Evolutionary conservation across 1,140 invertebrate species (phyloP), one percentile per base, ranked within the genome.

Genomic region (Sycophila sp.): DNA sequence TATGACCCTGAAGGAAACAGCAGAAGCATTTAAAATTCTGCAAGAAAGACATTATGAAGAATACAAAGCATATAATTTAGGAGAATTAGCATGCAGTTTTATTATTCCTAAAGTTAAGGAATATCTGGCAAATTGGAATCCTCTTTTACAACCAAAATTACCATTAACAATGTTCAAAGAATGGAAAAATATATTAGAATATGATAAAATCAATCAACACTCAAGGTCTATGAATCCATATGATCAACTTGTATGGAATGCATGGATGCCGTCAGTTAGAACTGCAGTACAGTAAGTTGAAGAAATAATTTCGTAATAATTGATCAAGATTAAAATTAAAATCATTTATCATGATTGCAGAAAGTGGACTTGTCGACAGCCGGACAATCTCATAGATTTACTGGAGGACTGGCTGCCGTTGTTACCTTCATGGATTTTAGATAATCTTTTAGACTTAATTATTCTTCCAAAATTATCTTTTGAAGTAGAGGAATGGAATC

Each of bases 401-500:
- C 77, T 99, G 2, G 91, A 96, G 73, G 84, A 87, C 4, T 99
- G 98, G 97, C 87, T 89, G 32, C 89, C 89, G 0, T 77, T 96
- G 0, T 79, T 98, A 55, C 96, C 97, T 0, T 80, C 83, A 0
- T 97, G 96, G 94, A 90, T 98, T 30, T 75, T 94, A 49, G 91
- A 94, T 63, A 94, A 95, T 78, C 90, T 96, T 70, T 86, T 95
- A 6, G 92, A 97, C 59, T 91, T 96, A 74, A 83, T 95, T 7
- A 88, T 98, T 34, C 84, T 96, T 68, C 95, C 95, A 1, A 89
- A 91, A 65, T 82, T 99, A 36, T 90, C 92, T 30, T 79, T 87
- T 15, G 95, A 94, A 75, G 95, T 98, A 0, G 91, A 94, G 45
- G 89, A 91, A 42, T 99, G 98, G 98, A 95, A 99, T 88, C 98